Evolutionary conservation across 2,113 vertebrate genomes (phyloP), one percentile per base, ranked within the genome.

Genomic region (Neotragus pygmaeus): DNA sequence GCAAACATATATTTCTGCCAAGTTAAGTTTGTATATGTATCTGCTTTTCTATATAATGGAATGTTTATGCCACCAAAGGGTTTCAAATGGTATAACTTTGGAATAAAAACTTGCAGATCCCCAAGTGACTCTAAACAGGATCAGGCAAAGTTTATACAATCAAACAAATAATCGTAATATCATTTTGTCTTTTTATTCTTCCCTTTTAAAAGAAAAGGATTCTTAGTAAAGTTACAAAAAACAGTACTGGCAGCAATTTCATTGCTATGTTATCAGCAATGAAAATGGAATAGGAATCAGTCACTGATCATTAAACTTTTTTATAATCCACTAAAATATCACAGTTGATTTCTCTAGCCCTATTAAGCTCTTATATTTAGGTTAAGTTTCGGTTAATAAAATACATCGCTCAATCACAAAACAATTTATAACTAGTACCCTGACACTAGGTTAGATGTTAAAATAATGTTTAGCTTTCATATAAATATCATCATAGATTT

Each of bases 1-100:
- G 17, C 12, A 95, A 97, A 95, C 12, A 73, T 92, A 47, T 92
- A 96, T 98, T 98, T 98, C 88, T 98, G 93, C 25, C 70, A 96
- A 51, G 64, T 88, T 94, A 96, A 90, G 92, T 90, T 97, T 93
- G 84, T 81, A 84, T 90, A 39, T 3, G 33, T 91, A 43, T 90
- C 66, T 96, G 47, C 5, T 97, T 98, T 97, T 97, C 77, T 88
- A 73, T 96, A 90, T 91, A 95, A 75, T 95, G 17, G 27, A 95
- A 19, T 93, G 17, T 96, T 97, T 93, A 73, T 87, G 91, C 90
- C n/a, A 66, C 62, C 57, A 0, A 94, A 97, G 16, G 82, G 16
- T 85, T 97, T 97, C 96, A 97, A 66, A 97, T 86, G n/a, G 36
- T 7, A 36, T 75, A 97, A 94, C 39, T 87, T 70, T 36, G 28